Evolutionary conservation across 2,888 invertebrate species (phyloP).

Genomic region (Eustalomyia histrio): DNA sequence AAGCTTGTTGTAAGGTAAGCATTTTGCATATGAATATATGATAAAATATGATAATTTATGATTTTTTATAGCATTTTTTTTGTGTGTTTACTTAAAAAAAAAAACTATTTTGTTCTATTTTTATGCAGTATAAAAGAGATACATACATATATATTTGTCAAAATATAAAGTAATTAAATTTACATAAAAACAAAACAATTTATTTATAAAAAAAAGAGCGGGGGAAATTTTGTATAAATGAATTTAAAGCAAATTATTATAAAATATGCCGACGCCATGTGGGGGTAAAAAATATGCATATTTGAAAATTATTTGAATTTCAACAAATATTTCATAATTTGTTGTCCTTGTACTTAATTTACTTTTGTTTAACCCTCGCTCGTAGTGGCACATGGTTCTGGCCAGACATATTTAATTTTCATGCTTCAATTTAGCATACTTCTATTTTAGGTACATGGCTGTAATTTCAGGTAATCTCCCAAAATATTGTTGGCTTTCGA

Average conservation of each 20-base stretch:
- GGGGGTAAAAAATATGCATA: background rate
- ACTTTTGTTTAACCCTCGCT: too few relatives aligned
- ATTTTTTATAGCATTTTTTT: conserved; percentile 21
- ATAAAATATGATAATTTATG: conserved; percentile 51
- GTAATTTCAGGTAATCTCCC: too few relatives aligned
- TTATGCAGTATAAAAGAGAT: conserved; percentile 10
- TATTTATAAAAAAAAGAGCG: background rate
- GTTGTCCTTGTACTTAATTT: background rate
- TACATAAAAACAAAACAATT: conserved; percentile 41
- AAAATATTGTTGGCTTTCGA: too few relatives aligned
- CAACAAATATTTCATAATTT: too few relatives aligned
- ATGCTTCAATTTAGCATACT: too few relatives aligned
- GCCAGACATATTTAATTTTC: too few relatives aligned
- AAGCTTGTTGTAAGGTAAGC: conserved; percentile 28
- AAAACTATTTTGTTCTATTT: conserved; percentile 2
- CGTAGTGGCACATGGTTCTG: too few relatives aligned
- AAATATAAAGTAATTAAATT: conserved; percentile 44
- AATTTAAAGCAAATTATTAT: background rate
- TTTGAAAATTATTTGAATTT: too few relatives aligned
- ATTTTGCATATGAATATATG: conserved; percentile 55
- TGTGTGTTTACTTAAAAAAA: background rate
- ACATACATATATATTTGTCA: conserved; percentile 15
- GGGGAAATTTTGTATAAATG: background rate
- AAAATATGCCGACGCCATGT: background rate
- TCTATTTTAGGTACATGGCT: too few relatives aligned